Conservation (phyloP, 2,888 invertebrate species). For the Brachyopa scutellaris region DNA sequence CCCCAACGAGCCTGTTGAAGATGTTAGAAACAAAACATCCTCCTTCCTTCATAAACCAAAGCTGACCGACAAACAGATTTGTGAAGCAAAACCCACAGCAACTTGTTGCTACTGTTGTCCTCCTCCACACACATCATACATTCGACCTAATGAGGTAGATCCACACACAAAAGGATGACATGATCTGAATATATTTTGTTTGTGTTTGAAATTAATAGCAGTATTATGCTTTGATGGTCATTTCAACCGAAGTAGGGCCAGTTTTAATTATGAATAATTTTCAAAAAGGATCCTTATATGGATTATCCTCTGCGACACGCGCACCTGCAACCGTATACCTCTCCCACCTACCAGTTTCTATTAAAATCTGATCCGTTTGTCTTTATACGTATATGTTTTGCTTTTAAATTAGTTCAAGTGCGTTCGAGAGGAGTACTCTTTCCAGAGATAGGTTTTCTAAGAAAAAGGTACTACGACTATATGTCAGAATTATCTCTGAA, state of each 20-base stretch:
- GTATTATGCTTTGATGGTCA: conserved; percentile 13
- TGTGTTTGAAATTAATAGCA: conserved; percentile 37
- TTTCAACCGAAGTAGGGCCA: conserved; percentile 12
- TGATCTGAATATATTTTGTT: conserved; percentile 22
- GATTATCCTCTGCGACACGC: conserved; percentile 56
- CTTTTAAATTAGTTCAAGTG: conserved; percentile 48
- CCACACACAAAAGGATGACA: conserved; percentile 1
- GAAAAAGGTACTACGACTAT: not conserved
- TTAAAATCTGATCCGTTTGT: not conserved
- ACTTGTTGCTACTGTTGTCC: conserved; percentile 3
- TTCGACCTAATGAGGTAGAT: not conserved
- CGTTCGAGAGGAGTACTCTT: too few species aligned
- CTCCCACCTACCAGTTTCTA: too few species aligned
- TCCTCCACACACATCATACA: not conserved
- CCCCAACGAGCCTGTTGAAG: not conserved
- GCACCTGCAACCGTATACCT: conserved; percentile 47
- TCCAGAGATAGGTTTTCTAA: too few species aligned
- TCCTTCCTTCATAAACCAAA: not conserved
- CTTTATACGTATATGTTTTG: conserved; percentile 9
- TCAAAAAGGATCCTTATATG: conserved; percentile 37
- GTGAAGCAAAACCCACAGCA: not conserved
- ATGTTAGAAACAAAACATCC: not conserved
- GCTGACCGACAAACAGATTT: not conserved
- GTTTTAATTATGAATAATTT: conserved; percentile 42
- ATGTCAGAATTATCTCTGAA: conserved; percentile 16